A percentile compares a stretch with the other conserved stretches of the same genome.
Evolutionary conservation across 2,113 vertebrate genomes (phyloP).

Genomic region (Sciurus niger): DNA sequence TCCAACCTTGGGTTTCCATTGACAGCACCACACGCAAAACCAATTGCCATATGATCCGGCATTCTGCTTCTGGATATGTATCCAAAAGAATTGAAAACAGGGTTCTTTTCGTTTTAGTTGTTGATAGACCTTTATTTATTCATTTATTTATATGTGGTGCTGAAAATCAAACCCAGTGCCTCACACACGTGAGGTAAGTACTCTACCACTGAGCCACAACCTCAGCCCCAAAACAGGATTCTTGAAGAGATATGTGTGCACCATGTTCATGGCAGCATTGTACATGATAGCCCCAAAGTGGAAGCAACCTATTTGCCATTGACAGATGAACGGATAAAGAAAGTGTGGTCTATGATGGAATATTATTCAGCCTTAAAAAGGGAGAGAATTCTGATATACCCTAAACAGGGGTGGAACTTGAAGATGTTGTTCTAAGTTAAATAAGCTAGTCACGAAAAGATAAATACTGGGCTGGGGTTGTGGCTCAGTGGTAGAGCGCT

Average conservation of each 20-base stretch:
- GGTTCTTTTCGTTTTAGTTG: too few relatives aligned
- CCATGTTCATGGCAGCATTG: background rate
- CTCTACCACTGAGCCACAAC: too few relatives aligned
- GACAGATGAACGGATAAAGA: background rate
- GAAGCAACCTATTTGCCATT: background rate
- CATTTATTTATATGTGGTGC: too few relatives aligned
- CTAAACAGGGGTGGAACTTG: background rate
- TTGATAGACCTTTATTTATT: too few relatives aligned
- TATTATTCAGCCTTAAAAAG: background rate
- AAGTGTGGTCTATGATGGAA: background rate
- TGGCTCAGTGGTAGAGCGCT: too few relatives aligned
- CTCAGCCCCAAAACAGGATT: background rate
- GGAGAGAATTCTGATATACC: background rate
- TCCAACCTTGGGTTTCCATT: background rate
- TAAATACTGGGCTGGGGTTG: too few relatives aligned
- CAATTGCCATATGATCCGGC: background rate
- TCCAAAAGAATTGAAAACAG: background rate
- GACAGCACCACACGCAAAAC: background rate
- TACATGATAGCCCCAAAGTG: fast-evolving
- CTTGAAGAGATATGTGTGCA: background rate
- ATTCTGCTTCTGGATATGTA: background rate
- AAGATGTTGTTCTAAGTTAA: background rate
- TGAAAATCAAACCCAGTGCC: too few relatives aligned
- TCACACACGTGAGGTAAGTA: too few relatives aligned
- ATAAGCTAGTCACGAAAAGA: background rate